Base-by-base conservation (phyloP, 2,797 vertebrate species). In the Acanthurus lineatus region DNA sequence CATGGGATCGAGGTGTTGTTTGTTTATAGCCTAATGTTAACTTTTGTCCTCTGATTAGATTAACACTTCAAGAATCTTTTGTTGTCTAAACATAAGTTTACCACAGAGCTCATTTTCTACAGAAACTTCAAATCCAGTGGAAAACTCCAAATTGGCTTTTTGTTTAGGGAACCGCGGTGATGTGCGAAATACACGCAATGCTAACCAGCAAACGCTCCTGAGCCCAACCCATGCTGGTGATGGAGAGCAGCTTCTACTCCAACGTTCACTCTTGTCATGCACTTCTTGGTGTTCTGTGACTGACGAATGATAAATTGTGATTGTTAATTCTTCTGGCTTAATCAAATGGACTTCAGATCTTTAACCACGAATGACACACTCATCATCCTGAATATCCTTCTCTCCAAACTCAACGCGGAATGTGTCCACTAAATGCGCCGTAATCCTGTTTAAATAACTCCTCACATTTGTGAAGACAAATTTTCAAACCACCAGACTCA, bases 401-500 rank as follows among this genome's bases (percentile, higher is more conserved):
- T 25, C 25, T 61, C 32, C 38, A 70, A 74, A 73, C 73, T 76
- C 60, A 28, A 25, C n/a, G 42, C 62, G 32, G 66, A 56, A 17
- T 40, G 45, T n/a, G 63, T 69, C 67, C 70, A 57, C 64, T 28
- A 10, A 9, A 10, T 38, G 10, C 15, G 72, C 73, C 60, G 10
- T 42, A 63, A 67, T 28, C 51, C 51, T 71, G 54, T 73, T 84
- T 65, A 71, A 38, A 60, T 64, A 69, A 69, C 62, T 42, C 47
- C 47, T 82, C 51, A 9, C 44, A 20, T 58, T 82, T 32, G 2
- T 19, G 25, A 14, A 3, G n/a, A 60, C 71, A 71, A 77, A 59
- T 66, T 56, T 59, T 57, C 54, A 59, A 38, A 63, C 71, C 59
- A 65, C 74, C 74, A 73, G 22, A 28, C 2, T 32, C 69, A 65